Evolutionary conservation across 2,113 vertebrate species (phyloP).

Genomic region (Cyanoderma ruficeps): DNA sequence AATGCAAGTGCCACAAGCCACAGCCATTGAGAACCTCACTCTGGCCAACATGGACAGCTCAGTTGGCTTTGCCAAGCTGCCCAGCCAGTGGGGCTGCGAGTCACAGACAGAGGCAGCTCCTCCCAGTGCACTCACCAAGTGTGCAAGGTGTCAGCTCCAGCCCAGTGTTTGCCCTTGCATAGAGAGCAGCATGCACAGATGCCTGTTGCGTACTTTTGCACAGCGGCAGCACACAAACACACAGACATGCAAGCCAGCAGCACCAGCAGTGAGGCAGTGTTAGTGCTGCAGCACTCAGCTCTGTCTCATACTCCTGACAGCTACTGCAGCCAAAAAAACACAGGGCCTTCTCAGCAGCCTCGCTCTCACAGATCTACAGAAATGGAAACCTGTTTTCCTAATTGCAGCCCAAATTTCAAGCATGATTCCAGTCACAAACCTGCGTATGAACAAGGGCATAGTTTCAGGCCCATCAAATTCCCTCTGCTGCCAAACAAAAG

Average conservation of each 20-base stretch:
- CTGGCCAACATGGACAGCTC: background rate
- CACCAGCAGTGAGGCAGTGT: background rate
- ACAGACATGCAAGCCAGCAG: conserved; percentile 34
- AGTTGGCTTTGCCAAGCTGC: background rate
- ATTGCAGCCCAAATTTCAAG: background rate
- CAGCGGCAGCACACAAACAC: conserved; percentile 7
- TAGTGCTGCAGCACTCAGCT: background rate
- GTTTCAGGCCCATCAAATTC: background rate
- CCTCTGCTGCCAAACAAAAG: background rate
- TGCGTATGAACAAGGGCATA: background rate
- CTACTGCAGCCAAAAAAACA: background rate
- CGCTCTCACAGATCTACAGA: background rate
- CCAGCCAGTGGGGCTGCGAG: background rate
- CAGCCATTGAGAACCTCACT: background rate
- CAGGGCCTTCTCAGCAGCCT: background rate
- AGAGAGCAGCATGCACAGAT: background rate
- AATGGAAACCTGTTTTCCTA: background rate
- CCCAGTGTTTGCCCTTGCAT: background rate
- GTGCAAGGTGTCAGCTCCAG: background rate
- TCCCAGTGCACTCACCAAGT: background rate
- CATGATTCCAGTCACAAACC: background rate
- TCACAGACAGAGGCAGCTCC: background rate
- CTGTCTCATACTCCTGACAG: background rate
- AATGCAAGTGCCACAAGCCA: background rate
- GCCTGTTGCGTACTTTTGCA: background rate